Evolutionary conservation across 2,797 vertebrate genomes (phyloP).

Genomic region (Enteromius viviparus): DNA sequence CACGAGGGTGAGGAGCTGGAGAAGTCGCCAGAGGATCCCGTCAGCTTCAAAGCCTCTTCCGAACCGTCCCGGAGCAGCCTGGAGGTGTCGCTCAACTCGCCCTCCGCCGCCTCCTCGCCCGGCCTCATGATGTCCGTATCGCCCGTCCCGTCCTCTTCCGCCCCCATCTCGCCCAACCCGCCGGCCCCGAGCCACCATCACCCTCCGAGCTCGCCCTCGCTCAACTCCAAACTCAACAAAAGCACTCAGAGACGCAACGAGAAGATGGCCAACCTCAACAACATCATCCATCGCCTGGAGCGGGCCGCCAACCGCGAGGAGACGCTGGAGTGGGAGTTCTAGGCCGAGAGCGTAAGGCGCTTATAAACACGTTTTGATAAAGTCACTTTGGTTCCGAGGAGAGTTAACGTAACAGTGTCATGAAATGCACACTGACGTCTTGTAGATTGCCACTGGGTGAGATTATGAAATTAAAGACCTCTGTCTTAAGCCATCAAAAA

Average conservation of each 20-base stretch:
- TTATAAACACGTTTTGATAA: slow-evolving; percentile 98
- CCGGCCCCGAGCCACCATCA: slow-evolving; percentile 74
- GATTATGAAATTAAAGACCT: slow-evolving; percentile 89
- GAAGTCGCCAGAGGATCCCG: slow-evolving; percentile 79
- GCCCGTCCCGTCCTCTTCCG: slow-evolving; percentile 88
- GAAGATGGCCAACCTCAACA: slow-evolving; percentile 99
- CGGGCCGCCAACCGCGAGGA: slow-evolving; percentile 95
- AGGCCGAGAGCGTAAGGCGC: slow-evolving; percentile 34
- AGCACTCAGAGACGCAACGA: slow-evolving; percentile 93
- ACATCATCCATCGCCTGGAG: slow-evolving; percentile 97
- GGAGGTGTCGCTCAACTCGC: slow-evolving; percentile 90
- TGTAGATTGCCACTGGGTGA: slow-evolving; percentile 99
- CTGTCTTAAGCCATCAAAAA: slow-evolving; percentile 97
- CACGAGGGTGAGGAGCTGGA: slow-evolving; percentile 76
- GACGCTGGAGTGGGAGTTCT: slow-evolving; percentile 97
- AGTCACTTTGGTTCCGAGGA: slow-evolving; percentile 88
- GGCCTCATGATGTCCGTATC: slow-evolving; percentile 91
- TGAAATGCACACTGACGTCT: slow-evolving; percentile 94
- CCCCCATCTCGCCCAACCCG: slow-evolving; percentile 84
- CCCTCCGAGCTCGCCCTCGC: slow-evolving; percentile 73
- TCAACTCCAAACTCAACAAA: slow-evolving; percentile 85
- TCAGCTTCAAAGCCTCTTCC: slow-evolving; percentile 87
- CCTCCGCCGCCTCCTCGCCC: slow-evolving; percentile 90
- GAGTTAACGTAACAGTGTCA: slow-evolving; percentile 87
- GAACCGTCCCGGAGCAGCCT: slow-evolving; percentile 90